Base-by-base conservation (phyloP, 2,113 vertebrate genomes). In the Channa argus region DNA sequence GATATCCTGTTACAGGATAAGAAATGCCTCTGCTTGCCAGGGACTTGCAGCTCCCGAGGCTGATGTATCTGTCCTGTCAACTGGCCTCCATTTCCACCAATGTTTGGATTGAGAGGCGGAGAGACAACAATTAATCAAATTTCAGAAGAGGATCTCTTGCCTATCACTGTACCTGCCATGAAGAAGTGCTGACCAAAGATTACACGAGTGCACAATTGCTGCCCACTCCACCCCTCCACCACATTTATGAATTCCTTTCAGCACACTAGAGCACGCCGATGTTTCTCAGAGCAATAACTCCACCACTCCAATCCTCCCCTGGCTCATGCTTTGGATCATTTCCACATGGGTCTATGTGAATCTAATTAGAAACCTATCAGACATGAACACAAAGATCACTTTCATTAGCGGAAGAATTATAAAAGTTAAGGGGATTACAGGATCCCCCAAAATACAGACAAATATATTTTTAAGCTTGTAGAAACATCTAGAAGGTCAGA, bases 1-100 rank as follows among this genome's bases (percentile, higher is more conserved):
- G 88, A 90, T 90, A 89, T 92, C 89, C 89, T 90, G 88, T 88
- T 89, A 90, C 87, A 87, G 91, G 89, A 89, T 86, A 88, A 92
- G 88, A 87, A 92, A 90, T 87, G 85, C 82, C 85, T 90, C 74
- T 78, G 88, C 88, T 81, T 80, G 85, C 85, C 88, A 82, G 82
- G 83, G 85, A 89, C 85, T 89, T 24, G 76, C 83, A 33, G 87
- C 82, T 85, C 79, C 50, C 24, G 4, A 39, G 79, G 79, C 90
- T 91, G 90, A 92, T 90, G 84, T 88, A 92, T 91, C 84, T 89
- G 85, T 83, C 85, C 89, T 91, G 90, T 91, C 90, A 91, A 79
- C 74, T 3, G 51, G 80, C 82, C 84, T 88, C 85, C 77, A 80
- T 85, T 91, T 89, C 76, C 87, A 91, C 85, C 90, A 90, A 83